Evolutionary conservation across 2,797 vertebrate genomes (phyloP), one percentile per base, ranked within the genome.

Genomic region (Phyllotis vaccarum): DNA sequence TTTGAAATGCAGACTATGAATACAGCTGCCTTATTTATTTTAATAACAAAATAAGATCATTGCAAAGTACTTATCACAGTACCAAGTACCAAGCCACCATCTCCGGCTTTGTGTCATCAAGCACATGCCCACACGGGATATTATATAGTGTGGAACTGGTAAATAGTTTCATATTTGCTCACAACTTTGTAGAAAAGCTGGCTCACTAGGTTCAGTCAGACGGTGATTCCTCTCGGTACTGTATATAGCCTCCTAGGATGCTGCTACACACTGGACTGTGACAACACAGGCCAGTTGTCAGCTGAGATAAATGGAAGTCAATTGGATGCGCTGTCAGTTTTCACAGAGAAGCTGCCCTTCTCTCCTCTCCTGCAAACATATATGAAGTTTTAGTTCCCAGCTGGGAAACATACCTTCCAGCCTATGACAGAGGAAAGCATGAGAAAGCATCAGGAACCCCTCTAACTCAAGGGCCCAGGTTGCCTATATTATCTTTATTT

Each of bases 11-110:
- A 75, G 62, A 76, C 22, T n/a, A 43, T 31, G n/a, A 72, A 83
- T 86, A 52, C 1, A 70, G 10, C 31, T 54, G 17, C 10, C 17
- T 72, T n/a, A 76, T 72, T 82, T 24, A 0, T n/a, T n/a, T n/a
- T n/a, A 70, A 66, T 40, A 95, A 72, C 81, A 78, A 93, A 96
- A 79, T 66, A 75, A 90, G 17, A 58, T 5, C 54, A 66, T 46
- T 9, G 37, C 34, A 1, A 76, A 91, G 3, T 72, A 9, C 5
- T 82, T 93, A 80, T 80, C n/a, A 46, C 5, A 87, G 40, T 72
- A 34, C 10, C 68, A 88, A 27, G 46, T 62, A 31, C 21, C 86
- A 76, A 86, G 72, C 16, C 29, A 89, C 13, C 40, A 9, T 11
- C 17, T 31, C 89, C 49, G 72, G 62, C 68, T 40, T 10, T 31